Base-by-base conservation (phyloP, 1,140 invertebrate species). In the Sarcophaga peregrina region DNA sequence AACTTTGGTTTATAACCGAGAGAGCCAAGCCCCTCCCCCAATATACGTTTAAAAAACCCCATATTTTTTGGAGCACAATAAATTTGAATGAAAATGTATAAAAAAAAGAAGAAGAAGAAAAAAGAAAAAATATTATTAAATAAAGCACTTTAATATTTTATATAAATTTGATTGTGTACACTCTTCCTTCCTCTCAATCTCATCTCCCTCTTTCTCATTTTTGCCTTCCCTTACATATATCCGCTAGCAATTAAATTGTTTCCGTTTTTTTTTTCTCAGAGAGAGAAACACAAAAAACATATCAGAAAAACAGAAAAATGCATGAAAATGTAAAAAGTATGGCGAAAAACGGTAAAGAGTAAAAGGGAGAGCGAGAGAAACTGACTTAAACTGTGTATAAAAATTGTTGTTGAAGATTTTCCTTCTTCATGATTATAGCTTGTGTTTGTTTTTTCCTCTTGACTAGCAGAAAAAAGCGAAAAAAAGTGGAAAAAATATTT, bases 161-260 rank as follows among this genome's bases (percentile, higher is more conserved):
- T 37, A 76, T 76, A 76, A 8, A 48, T 76, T 68, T 58, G 15
- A 13, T 58, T 58, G 54, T 58, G n/a, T n/a, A n/a, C n/a, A 15
- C 6, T n/a, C 54, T n/a, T n/a, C 54, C 13, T n/a, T 2, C 11
- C 54, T 11, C 54, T 58, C 7, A 1, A 1, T 68, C 6, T 68
- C 20, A 10, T 68, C 54, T 58, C 13, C 15, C 54, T 58, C 54
- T n/a, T 5, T 58, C 54, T 15, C 54, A 4, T 37, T 37, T 37
- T 37, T 37, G 25, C 25, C 25, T 37, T 37, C 25, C 25, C 25
- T 46, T 48, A n/a, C n/a, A n/a, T n/a, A 76, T 76, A 76, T 76
- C 74, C 74, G 45, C 17, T 48, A 76, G 74, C 74, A 76, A 76
- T 76, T 76, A 76, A 76, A 48, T 76, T 76, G 47, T 15, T 76